These are phyloP conservation scores for Drosophila sordidula DNA, from an alignment of 2,888 invertebrate species.

Conservation along the genomic window DNA sequence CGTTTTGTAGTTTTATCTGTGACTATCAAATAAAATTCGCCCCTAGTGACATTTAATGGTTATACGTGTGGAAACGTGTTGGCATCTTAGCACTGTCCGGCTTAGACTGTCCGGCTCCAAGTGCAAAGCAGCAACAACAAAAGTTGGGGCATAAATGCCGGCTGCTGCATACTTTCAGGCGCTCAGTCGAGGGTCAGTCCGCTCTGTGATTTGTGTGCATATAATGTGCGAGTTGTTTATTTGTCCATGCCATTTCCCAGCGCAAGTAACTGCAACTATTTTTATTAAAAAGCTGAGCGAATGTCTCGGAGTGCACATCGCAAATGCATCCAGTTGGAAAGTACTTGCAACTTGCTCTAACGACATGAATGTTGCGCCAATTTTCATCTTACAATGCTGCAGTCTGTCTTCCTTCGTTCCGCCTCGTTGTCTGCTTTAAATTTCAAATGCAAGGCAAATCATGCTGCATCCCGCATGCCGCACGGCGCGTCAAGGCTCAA, in stretches of 20 bases:
- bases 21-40: conserved; percentile 47
- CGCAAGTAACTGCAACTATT: conserved; percentile 11
- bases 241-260: conserved; percentile 21
- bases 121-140: conserved; percentile 1
- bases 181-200: conserved; percentile 4
- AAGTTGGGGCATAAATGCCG: not conserved
- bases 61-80: conserved; percentile 34
- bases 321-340: conserved; percentile 45
- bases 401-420: conserved; percentile 13
- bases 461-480: conserved; percentile 42
- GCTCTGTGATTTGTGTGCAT: conserved; percentile 38
- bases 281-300: conserved; percentile 36
- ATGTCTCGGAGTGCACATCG: conserved; percentile 33
- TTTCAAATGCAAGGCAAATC: conserved; percentile 54
- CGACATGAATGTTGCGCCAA: conserved; percentile 58
- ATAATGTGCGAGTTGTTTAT: conserved; percentile 20
- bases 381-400: conserved; percentile 38
- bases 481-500: conserved; percentile 19
- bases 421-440: not conserved
- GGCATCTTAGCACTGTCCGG: conserved; percentile 12
- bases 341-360: conserved; percentile 42
- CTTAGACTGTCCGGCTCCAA: conserved; percentile 1
- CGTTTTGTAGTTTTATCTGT: conserved; percentile 11
- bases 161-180: conserved; percentile 32
- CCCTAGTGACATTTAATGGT: conserved; percentile 37